Base-by-base conservation (phyloP, 2,888 invertebrate species). In the Theretra japonica region DNA sequence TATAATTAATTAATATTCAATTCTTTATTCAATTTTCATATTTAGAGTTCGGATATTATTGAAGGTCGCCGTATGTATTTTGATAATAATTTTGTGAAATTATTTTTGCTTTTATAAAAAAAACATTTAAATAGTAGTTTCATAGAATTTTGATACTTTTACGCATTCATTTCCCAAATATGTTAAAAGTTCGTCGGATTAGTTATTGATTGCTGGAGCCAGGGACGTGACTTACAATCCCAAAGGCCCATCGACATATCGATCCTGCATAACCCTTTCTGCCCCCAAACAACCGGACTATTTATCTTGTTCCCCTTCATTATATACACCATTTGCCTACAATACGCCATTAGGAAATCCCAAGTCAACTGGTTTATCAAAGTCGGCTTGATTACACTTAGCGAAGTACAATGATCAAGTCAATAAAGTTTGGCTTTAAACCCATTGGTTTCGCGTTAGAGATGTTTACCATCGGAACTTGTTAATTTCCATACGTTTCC, bases 391-490 rank as follows among this genome's bases (percentile, higher is more conserved):
- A 65, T 65, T 48, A 48, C 65, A 21, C 62, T 48, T 7, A 17
- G 4, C 33, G 21, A 65, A 65, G 23, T 25, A 65, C 65, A 65
- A 65, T 65, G 65, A 65, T 48, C 48, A 23, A 65, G 65, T 65
- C 65, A 48, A 48, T 65, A 65, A 65, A 65, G 23, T 65, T 65
- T 11, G 48, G 21, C 6, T 65, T 33, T 30, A 48, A 65, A 65
- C 53, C n/a, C 7, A n/a, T 65, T 65, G 48, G 23, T 65, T 48
- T 65, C 19, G 17, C 2, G 48, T 17, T 65, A 11, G 21, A 62
- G 21, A 53, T n/a, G 30, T 65, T 65, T 48, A n/a, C 60, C 0
- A n/a, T 33, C 8, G 41, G 65, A 65, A 23, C 17, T 23, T 65
- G 48, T 62, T 62, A n/a, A 62, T 62, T 62, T 41, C 33, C 33